Evolutionary conservation across 2,888 invertebrate species (phyloP).

Genomic region (Heliconius ismenius): DNA sequence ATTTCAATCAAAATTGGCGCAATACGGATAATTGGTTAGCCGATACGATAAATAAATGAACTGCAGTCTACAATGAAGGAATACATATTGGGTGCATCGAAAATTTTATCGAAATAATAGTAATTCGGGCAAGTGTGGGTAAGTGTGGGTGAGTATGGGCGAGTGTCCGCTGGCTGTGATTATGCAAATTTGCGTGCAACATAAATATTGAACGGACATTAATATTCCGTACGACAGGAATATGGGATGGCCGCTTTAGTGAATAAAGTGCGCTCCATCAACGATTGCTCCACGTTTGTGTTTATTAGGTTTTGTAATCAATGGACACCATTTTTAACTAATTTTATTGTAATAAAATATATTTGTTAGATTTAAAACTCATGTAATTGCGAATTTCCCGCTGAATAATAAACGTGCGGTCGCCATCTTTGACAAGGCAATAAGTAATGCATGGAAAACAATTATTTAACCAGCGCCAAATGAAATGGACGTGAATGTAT

Average conservation of each 20-base stretch:
- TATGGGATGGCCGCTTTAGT: conserved; percentile 75
- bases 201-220: conserved; percentile 81
- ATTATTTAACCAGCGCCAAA: conserved; percentile 5
- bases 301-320: conserved; percentile 48
- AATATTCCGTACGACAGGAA: conserved; percentile 79
- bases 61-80: conserved; percentile 48
- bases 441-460: conserved; percentile 6
- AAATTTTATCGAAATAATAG: conserved; percentile 75
- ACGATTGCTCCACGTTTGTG: conserved; percentile 49
- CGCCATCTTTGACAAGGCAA: neutral
- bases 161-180: conserved; percentile 74
- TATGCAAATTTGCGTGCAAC: conserved; percentile 79
- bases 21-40: conserved; percentile 46
- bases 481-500: conserved; percentile 5
- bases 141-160: conserved; percentile 48
- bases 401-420: neutral
- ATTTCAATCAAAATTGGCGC: conserved; percentile 44
- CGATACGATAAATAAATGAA: conserved; percentile 46
- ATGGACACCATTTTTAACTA: conserved; percentile 7
- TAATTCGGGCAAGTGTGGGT: conserved; percentile 62
- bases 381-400: neutral
- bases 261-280: conserved; percentile 54
- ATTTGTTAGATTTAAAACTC: conserved; percentile 5
- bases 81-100: conserved; percentile 57
- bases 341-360: neutral